These are phyloP conservation scores for Chaetophractus vellerosus DNA, from an alignment of 2,797 vertebrate species.

Conservation along the genomic window DNA sequence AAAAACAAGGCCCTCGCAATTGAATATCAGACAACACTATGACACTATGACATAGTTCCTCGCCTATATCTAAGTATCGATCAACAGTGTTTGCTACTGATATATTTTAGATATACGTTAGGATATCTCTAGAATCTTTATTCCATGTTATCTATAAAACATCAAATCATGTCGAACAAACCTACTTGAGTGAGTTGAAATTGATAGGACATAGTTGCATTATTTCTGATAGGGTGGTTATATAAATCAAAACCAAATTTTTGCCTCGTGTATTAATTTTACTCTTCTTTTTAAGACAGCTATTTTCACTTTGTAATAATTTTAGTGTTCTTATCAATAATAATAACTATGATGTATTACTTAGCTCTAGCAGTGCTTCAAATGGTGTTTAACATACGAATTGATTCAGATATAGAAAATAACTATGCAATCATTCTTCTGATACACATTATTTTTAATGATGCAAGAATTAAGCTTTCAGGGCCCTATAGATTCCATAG, in stretches of 20 bases:
- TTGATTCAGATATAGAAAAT: slow-evolving; percentile 9
- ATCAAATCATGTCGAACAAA: not conserved
- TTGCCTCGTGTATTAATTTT: not conserved
- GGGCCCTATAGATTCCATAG: not conserved
- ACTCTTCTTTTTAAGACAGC: not conserved
- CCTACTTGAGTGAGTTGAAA: not conserved
- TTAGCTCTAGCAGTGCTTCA: not conserved
- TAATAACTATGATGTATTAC: not conserved
- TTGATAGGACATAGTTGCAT: not conserved
- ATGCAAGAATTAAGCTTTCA: not conserved
- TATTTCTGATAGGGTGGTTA: not conserved
- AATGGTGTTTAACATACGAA: not conserved
- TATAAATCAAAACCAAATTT: slow-evolving; percentile 11
- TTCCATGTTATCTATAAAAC: not conserved
- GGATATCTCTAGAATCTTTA: not conserved
- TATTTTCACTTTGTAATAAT: not conserved
- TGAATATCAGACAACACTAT: not conserved
- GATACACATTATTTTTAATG: not conserved
- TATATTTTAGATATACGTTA: not conserved
- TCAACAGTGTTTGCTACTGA: not conserved
- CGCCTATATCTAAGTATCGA: not conserved
- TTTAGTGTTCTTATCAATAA: not conserved
- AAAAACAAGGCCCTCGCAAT: not conserved
- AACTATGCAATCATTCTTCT: not conserved
- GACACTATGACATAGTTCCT: too few species aligned